phyloP scores from a whole-genome alignment of 1,140 invertebrate genomes.

The fruit fly (Drosophila melanogaster) region DNA sequence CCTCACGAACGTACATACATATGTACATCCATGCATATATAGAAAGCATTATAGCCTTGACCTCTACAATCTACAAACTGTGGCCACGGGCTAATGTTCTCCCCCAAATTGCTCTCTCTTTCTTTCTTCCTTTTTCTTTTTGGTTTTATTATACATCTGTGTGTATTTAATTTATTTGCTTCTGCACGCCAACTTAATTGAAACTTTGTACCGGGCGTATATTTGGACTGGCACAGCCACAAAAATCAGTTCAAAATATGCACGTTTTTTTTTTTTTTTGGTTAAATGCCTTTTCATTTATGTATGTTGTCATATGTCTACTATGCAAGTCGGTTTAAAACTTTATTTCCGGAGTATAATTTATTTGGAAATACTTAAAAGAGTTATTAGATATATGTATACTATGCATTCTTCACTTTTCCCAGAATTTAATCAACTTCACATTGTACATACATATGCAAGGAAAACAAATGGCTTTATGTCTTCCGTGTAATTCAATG shows the following conservation, averaged over 20 bases:
- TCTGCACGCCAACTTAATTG: constrained; percentile 36
- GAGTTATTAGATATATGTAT: no score
- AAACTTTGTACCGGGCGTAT: constrained; percentile 16
- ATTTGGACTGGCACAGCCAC: constrained; percentile 2
- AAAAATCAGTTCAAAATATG: constrained; percentile 1
- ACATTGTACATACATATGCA: background rate
- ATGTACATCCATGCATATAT: background rate
- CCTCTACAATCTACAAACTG: constrained; percentile 51
- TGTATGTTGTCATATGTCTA: background rate
- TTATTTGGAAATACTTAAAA: no score
- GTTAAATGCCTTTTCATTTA: background rate
- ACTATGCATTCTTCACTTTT: no score
- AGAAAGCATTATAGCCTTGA: constrained; percentile 44
- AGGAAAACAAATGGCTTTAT: background rate
- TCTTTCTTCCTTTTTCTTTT: background rate
- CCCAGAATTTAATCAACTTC: background rate
- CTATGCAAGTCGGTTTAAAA: no score
- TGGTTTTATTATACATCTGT: constrained; percentile 8
- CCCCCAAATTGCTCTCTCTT: constrained; percentile 5
- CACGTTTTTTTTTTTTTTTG: background rate
- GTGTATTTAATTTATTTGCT: constrained; percentile 2
- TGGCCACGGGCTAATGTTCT: constrained; percentile 28
- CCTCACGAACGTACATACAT: constrained; percentile 11
- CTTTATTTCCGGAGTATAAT: no score
- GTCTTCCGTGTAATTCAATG: background rate